Evolutionary conservation across 2,888 invertebrate genomes (phyloP), one percentile per base, ranked within the genome.

Genomic region (Harpagoxenus sublaevis): DNA sequence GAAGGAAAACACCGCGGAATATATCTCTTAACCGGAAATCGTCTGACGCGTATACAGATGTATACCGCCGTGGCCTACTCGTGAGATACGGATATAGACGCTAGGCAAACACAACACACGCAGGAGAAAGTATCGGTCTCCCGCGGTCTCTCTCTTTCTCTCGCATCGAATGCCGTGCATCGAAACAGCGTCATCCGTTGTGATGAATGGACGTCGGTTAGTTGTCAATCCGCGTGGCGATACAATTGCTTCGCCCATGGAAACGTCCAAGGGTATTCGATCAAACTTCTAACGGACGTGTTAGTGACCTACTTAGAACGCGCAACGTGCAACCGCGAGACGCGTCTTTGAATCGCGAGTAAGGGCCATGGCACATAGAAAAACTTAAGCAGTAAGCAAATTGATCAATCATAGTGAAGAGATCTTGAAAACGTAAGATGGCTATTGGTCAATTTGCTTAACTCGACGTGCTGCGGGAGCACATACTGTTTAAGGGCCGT

Each of bases 11-110:
- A 63, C 57, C 42, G 78, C 45, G 68, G 60, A 77, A 85, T 57
- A 75, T 55, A 84, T 77, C 62, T 62, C 31, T 35, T 63, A 63
- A 23, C 88, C 88, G 90, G 89, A 91, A 91, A 89, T 90, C 85
- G 84, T 89, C 88, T 86, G 87, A 84, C 87, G 84, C 83, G 84
- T 45, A 57, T n/a, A 23, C 57, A 63, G 65, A 86, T 77, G 79
- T 84, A 78, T 18, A 81, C 57, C 57, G 75, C 60, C 28, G 31
- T 62, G 31, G 45, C 35, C 79, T 71, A 73, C 79, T 71, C 71
- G 12, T 18, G 71, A 62, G 39, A 81, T 71, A 81, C 71, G 79
- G 28, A 81, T 79, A 62, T 62, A 71, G 57, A 79, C 39, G 60
- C 45, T 51, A 48, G 45, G 55, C 48, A 62, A 81, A 62, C 78